A percentile compares a stretch with the other conserved stretches of the same genome.
phyloP scores from a whole-genome alignment of 2,797 vertebrate species.

The Xerus rutilus region DNA sequence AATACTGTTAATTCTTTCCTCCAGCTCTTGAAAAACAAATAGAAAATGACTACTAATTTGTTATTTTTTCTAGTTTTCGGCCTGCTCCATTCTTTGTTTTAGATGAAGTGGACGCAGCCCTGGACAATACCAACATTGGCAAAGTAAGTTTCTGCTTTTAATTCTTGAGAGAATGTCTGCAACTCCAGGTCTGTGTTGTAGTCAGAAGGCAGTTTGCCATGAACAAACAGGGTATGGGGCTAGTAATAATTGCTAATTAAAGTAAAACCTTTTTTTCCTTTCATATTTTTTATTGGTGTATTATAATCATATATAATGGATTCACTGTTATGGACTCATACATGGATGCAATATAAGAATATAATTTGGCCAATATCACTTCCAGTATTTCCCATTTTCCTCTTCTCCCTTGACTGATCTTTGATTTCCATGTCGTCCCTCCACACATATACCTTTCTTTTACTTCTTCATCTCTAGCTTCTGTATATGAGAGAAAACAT shows the following conservation, averaged over 20 bases:
- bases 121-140: slow-evolving; percentile 97
- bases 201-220: not conserved
- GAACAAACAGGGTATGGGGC: not conserved
- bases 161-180: not conserved
- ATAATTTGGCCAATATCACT: too few species aligned
- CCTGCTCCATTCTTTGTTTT: slow-evolving; percentile 97
- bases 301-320: too few species aligned
- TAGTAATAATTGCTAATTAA: not conserved
- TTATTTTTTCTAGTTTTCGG: slow-evolving; percentile 90
- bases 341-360: too few species aligned
- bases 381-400: too few species aligned
- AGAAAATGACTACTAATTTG: not conserved
- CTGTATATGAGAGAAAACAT: too few species aligned
- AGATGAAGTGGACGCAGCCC: slow-evolving; percentile 97
- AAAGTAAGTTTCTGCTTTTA: slow-evolving; percentile 89
- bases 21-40: not conserved
- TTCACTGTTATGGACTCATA: too few species aligned
- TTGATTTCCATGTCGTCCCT: too few species aligned
- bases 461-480: too few species aligned
- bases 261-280: too few species aligned
- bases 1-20: not conserved
- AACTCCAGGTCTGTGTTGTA: not conserved
- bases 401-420: too few species aligned
- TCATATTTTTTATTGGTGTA: too few species aligned
- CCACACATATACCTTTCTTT: too few species aligned